These are phyloP conservation scores for Bubo blakistoni DNA, from an alignment of 2,113 vertebrate species.

Conservation along the genomic window DNA sequence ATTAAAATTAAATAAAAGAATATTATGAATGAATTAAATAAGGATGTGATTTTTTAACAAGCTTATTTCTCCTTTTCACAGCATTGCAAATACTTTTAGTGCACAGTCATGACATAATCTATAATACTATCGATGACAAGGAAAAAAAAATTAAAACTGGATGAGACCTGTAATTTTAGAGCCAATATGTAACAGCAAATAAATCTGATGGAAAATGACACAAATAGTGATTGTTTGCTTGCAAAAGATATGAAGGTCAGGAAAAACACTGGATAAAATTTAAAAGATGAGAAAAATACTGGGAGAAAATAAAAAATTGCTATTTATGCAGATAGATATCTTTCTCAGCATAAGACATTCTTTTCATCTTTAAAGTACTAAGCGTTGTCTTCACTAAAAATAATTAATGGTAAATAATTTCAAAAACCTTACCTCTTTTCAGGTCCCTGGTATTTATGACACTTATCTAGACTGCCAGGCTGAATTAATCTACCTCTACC, in stretches of 20 bases:
- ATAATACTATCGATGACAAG: neutral
- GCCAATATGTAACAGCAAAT: neutral
- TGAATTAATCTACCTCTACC: neutral
- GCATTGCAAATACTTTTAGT: neutral
- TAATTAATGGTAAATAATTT: neutral
- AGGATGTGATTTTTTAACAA: constrained; percentile 11
- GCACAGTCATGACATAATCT: neutral
- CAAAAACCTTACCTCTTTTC: neutral
- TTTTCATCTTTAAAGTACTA: neutral
- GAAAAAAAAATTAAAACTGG: constrained; percentile 23
- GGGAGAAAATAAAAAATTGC: neutral
- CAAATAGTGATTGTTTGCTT: constrained; percentile 8
- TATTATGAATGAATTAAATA: constrained; percentile 41
- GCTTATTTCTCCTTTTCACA: neutral
- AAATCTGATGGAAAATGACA: neutral
- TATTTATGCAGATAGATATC: neutral
- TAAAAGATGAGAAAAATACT: neutral
- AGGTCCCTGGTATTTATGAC: neutral
- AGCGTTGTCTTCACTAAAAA: neutral
- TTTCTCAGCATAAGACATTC: neutral
- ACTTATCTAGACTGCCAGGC: neutral
- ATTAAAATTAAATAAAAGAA: constrained; percentile 46
- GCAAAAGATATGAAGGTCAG: constrained; percentile 7
- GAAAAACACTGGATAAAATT: constrained; percentile 6
- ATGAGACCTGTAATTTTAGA: constrained; percentile 34